These are phyloP conservation scores for Bombus turneri DNA, from an alignment of 1,140 invertebrate genomes.

Conservation along the genomic window DNA sequence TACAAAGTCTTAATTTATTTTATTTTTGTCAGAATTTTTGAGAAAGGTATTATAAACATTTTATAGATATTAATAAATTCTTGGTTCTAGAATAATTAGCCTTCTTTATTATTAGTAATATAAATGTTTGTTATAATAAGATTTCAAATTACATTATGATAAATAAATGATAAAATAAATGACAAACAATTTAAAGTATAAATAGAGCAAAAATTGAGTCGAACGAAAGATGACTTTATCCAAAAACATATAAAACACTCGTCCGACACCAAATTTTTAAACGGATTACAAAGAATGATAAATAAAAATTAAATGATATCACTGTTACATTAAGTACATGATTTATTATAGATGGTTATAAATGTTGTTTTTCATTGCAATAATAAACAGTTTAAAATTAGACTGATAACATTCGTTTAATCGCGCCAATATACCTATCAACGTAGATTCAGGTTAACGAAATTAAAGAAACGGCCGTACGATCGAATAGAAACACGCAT, in stretches of 20 bases:
- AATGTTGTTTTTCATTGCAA: neutral
- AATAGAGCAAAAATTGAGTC: neutral
- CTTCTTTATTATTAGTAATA: neutral
- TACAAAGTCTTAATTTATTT: neutral
- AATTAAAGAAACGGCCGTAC: neutral
- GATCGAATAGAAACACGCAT: neutral
- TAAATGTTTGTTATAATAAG: neutral
- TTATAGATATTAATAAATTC: neutral
- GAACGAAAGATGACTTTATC: neutral
- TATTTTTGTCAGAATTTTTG: neutral
- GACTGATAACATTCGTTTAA: no score
- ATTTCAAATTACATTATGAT: no score
- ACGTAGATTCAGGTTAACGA: neutral
- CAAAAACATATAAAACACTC: neutral
- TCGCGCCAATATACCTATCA: neutral
- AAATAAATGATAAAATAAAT: neutral
- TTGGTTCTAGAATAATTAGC: neutral
- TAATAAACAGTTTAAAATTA: neutral
- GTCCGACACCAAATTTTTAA: neutral
- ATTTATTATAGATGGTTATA: neutral
- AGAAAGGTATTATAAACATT: neutral
- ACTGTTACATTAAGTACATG: rapidly evolving
- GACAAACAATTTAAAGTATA: neutral
- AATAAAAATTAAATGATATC: no score
- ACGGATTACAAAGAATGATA: neutral